phyloP scores from a whole-genome alignment of 2,888 invertebrate genomes.

The Cephus sareptanus region DNA sequence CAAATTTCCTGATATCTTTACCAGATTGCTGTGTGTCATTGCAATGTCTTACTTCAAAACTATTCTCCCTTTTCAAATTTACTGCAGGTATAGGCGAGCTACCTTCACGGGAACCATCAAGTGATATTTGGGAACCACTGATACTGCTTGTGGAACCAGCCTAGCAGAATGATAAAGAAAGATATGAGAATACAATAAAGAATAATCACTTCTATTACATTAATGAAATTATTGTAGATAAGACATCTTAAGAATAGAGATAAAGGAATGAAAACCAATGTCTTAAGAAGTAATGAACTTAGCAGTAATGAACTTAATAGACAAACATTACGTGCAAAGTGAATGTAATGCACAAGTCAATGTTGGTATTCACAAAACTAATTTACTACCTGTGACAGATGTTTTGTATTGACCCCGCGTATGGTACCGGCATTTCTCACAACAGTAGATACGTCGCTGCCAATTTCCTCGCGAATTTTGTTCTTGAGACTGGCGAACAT shows the following conservation, averaged over 20 bases:
- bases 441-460: slow-evolving; percentile 76
- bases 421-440: slow-evolving; percentile 58
- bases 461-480: slow-evolving; percentile 90
- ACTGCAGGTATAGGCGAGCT: slow-evolving; percentile 48
- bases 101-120: slow-evolving; percentile 59
- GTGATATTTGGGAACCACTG: slow-evolving; percentile 60
- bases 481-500: slow-evolving; percentile 92
- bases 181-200: slow-evolving; percentile 1
- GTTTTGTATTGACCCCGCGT: slow-evolving; percentile 55
- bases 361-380: slow-evolving; percentile 63
- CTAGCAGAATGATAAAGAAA: slow-evolving; percentile 30
- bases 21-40: slow-evolving; percentile 58
- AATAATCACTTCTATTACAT: background rate
- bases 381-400: slow-evolving; percentile 61
- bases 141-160: slow-evolving; percentile 63
- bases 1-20: slow-evolving; percentile 58
- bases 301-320: background rate
- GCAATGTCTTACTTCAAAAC: slow-evolving; percentile 60
- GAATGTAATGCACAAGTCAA: slow-evolving; percentile 42
- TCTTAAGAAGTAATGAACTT: background rate
- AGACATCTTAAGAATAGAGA: background rate
- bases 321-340: background rate
- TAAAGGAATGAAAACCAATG: background rate
- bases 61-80: slow-evolving; percentile 61
- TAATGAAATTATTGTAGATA: background rate